phyloP scores from a whole-genome alignment of 2,113 vertebrate species.

The Myiozetetes cayanensis region DNA sequence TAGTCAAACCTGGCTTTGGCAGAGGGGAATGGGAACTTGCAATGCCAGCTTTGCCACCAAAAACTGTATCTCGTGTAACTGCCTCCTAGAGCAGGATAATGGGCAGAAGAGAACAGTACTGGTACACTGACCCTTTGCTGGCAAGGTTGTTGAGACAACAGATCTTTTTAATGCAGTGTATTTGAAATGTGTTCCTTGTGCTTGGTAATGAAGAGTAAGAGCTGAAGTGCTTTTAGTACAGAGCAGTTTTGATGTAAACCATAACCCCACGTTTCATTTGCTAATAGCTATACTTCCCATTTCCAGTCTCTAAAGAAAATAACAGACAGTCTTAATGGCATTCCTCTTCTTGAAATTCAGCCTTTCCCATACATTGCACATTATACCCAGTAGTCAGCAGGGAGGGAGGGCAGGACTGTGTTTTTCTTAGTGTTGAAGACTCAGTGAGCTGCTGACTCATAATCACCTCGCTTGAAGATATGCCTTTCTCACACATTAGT shows the following conservation, averaged over 20 bases:
- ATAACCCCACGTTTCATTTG: not conserved
- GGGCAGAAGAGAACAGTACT: not conserved
- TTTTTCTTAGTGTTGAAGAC: not conserved
- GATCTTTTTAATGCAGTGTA: not conserved
- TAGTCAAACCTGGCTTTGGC: not conserved
- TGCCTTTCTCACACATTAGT: not conserved
- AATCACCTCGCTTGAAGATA: not conserved
- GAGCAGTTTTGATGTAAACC: not conserved
- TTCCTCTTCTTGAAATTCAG: not conserved
- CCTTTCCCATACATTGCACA: not conserved
- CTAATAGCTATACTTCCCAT: not conserved
- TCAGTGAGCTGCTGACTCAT: conserved; percentile 20
- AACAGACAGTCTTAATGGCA: not conserved
- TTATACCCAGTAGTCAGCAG: not conserved
- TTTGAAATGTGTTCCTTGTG: not conserved
- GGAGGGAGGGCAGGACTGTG: not conserved
- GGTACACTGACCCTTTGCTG: not conserved
- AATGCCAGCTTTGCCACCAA: not conserved
- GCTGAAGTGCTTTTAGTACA: not conserved
- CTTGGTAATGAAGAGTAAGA: not conserved
- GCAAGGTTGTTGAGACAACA: not conserved
- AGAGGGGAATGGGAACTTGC: not conserved
- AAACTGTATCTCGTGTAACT: not conserved
- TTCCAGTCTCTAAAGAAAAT: not conserved
- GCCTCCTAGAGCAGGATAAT: not conserved